Conservation (phyloP, 2,797 vertebrate genomes). For the Decapterus maruadsi region DNA sequence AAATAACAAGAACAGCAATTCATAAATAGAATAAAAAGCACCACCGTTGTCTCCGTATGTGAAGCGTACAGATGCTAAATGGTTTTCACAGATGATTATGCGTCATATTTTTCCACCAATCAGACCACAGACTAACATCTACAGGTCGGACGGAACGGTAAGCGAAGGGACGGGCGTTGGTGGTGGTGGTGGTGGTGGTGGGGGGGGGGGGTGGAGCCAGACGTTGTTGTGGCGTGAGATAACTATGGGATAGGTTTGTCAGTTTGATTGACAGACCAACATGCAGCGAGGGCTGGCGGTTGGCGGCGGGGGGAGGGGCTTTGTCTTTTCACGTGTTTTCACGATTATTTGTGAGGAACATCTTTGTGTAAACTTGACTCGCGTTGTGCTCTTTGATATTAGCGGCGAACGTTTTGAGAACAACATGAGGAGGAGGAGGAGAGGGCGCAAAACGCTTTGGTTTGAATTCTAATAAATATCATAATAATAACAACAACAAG, state of each 20-base stretch:
- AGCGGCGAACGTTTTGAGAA: conserved; percentile 60
- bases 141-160: conserved; percentile 21
- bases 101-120: conserved; percentile 35
- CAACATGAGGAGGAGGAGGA: conserved; percentile 53
- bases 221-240: conserved; percentile 2
- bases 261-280: conserved; percentile 54
- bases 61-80: conserved; percentile 12
- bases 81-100: conserved; percentile 39
- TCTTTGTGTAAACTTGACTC: conserved; percentile 75
- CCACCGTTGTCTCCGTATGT: conserved; percentile 53
- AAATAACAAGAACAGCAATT: conserved; percentile 53
- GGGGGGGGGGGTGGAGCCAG: conserved; percentile 16
- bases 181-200: too few relatives aligned
- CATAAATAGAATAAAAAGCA: conserved; percentile 60
- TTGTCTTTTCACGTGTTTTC: conserved; percentile 14
- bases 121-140: conserved; percentile 44
- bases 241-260: conserved; percentile 4
- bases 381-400: conserved; percentile 83
- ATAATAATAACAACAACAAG: conserved; percentile 13
- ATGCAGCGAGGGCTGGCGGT: conserved; percentile 52
- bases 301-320: conserved; percentile 13
- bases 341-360: conserved; percentile 36
- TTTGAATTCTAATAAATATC: conserved; percentile 66
- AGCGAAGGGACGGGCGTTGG: not conserved
- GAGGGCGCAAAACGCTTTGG: conserved; percentile 76